Conservation (phyloP, 2,888 invertebrate genomes). For the Barypeithes pellucidus region DNA sequence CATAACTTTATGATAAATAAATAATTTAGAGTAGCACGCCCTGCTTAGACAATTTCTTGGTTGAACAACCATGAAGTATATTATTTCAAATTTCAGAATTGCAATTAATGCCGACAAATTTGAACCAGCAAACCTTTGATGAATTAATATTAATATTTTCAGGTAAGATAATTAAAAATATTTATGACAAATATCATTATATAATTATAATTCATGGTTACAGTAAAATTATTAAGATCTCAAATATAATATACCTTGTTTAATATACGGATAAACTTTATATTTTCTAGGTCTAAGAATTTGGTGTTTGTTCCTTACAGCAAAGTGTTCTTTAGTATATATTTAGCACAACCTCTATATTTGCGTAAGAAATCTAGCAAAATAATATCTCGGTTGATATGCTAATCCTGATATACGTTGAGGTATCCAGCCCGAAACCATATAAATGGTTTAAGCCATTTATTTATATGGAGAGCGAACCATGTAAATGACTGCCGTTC, state of each 20-base stretch:
- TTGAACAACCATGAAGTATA: not conserved
- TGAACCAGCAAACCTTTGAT: not conserved
- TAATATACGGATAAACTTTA: conserved; percentile 37
- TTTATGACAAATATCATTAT: not conserved
- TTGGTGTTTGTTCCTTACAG: conserved; percentile 55
- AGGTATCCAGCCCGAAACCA: too few species aligned
- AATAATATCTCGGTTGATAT: not conserved
- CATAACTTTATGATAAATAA: too few species aligned
- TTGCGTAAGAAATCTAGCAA: not conserved
- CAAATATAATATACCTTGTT: conserved; percentile 20
- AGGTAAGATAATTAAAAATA: not conserved
- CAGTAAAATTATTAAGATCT: conserved; percentile 5
- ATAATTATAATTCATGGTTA: conserved; percentile 4
- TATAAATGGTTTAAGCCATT: too few species aligned
- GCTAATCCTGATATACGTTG: too few species aligned
- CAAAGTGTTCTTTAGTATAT: conserved; percentile 47
- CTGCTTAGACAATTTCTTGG: not conserved
- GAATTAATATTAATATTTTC: not conserved
- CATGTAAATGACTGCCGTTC: too few species aligned
- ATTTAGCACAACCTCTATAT: conserved; percentile 32
- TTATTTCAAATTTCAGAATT: too few species aligned
- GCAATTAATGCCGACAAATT: too few species aligned
- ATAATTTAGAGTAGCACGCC: too few species aligned
- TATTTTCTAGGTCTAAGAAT: conserved; percentile 50
- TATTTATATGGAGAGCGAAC: too few species aligned